These are phyloP conservation scores for Ormyrus rosae DNA, from an alignment of 2,888 invertebrate species.

Conservation along the genomic window DNA sequence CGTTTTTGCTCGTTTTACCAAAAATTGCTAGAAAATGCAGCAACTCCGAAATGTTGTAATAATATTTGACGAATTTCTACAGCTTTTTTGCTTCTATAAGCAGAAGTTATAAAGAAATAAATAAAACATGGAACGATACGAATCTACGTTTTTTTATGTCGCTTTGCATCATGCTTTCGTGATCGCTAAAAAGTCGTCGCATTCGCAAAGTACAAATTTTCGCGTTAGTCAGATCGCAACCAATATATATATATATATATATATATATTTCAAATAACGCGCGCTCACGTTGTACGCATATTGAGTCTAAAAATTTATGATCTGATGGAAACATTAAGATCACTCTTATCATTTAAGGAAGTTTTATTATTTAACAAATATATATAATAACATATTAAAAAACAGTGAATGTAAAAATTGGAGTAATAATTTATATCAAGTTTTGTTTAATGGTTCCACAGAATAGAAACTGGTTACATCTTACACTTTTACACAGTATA, in stretches of 20 bases:
- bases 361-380: neutral
- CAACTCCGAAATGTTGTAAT: constrained; percentile 6
- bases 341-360: neutral
- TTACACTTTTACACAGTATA: constrained; percentile 71
- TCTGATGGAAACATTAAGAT: constrained; percentile 29
- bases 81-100: neutral
- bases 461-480: constrained; percentile 68
- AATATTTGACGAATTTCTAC: neutral
- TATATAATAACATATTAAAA: neutral
- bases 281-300: constrained; percentile 41
- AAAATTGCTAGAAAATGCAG: neutral
- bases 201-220: constrained; percentile 51
- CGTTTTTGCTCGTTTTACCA: neutral
- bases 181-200: constrained; percentile 47
- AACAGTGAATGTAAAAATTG: neutral
- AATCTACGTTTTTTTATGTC: constrained; percentile 25
- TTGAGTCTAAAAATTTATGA: constrained; percentile 11
- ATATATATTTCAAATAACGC: constrained; percentile 5
- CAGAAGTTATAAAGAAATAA: constrained; percentile 28
- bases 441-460: constrained; percentile 32
- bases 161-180: constrained; percentile 38
- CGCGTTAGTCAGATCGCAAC: constrained; percentile 43
- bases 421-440: neutral
- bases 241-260: neutral
- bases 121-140: constrained; percentile 9